Evolutionary conservation across 2,888 invertebrate genomes (phyloP).

Genomic region (Druceiella hillmani): DNA sequence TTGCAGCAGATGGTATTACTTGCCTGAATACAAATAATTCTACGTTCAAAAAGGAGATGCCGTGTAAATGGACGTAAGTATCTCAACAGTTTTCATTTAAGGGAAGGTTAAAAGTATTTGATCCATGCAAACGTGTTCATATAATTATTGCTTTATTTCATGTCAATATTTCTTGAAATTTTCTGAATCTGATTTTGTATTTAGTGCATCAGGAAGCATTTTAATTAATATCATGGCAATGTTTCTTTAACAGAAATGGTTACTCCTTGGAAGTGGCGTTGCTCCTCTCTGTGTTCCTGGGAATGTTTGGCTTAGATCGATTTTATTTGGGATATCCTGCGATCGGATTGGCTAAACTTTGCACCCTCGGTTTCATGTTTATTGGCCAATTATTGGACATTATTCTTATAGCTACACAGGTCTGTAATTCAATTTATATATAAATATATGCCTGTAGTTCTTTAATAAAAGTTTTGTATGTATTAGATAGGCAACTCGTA

Average conservation of each 20-base stretch:
- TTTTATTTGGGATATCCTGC: slow-evolving; percentile 99
- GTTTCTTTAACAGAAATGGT: slow-evolving; percentile 69
- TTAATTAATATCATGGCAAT: too few species aligned
- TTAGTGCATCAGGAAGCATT: background rate
- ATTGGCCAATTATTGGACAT: slow-evolving; percentile 93
- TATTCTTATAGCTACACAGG: slow-evolving; percentile 89
- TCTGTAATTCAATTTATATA: slow-evolving; percentile 23
- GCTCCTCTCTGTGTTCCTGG: slow-evolving; percentile 90
- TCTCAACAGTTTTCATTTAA: too few species aligned
- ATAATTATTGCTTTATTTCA: too few species aligned
- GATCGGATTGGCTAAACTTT: slow-evolving; percentile 88
- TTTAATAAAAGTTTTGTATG: slow-evolving; percentile 26
- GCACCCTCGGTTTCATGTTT: slow-evolving; percentile 95
- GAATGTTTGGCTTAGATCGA: slow-evolving; percentile 96
- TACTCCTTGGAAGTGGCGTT: slow-evolving; percentile 90
- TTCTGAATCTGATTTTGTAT: too few species aligned
- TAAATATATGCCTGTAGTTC: background rate
- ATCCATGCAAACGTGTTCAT: too few species aligned
- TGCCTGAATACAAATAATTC: slow-evolving; percentile 76
- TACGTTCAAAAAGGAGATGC: slow-evolving; percentile 74
- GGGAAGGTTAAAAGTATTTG: too few species aligned
- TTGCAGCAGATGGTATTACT: slow-evolving; percentile 75
- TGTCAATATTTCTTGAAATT: too few species aligned
- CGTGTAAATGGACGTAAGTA: slow-evolving; percentile 96
- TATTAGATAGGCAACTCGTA: too few species aligned